A percentile compares a stretch with the other conserved stretches of the same genome.
Evolutionary conservation across 2,797 vertebrate genomes (phyloP).

Genomic region (Anguilla megastoma): DNA sequence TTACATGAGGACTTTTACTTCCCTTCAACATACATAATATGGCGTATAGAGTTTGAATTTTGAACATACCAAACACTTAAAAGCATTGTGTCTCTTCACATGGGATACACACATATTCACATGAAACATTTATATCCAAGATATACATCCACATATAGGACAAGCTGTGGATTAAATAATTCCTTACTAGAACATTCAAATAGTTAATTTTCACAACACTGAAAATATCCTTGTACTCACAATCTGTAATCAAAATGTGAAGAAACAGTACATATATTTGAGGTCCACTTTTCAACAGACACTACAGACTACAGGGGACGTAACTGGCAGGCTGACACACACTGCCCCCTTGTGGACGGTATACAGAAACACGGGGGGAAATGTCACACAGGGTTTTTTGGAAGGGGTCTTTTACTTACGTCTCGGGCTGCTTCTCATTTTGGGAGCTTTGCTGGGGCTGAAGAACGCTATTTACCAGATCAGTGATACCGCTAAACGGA

Average conservation of each 20-base stretch:
- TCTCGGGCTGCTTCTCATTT: conserved; percentile 97
- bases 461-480: conserved; percentile 99
- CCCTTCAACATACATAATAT: neutral
- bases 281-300: neutral
- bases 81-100: neutral
- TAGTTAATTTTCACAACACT: neutral
- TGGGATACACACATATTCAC: neutral
- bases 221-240: neutral
- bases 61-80: neutral
- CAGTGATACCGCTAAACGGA: conserved; percentile 99
- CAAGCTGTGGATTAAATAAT: neutral
- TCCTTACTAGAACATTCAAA: neutral
- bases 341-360: conserved; percentile 70
- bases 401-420: conserved; percentile 86
- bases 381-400: neutral
- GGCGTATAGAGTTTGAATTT: neutral
- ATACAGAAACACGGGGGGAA: neutral
- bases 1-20: neutral
- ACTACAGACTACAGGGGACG: conserved; percentile 16
- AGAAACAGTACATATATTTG: neutral
- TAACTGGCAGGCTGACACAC: conserved; percentile 42
- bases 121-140: neutral
- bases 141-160: neutral
- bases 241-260: neutral
- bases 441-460: conserved; percentile 97